Evolutionary conservation across 2,888 invertebrate species (phyloP), one percentile per base, ranked within the genome.

Genomic region (Serrognathus titanus): DNA sequence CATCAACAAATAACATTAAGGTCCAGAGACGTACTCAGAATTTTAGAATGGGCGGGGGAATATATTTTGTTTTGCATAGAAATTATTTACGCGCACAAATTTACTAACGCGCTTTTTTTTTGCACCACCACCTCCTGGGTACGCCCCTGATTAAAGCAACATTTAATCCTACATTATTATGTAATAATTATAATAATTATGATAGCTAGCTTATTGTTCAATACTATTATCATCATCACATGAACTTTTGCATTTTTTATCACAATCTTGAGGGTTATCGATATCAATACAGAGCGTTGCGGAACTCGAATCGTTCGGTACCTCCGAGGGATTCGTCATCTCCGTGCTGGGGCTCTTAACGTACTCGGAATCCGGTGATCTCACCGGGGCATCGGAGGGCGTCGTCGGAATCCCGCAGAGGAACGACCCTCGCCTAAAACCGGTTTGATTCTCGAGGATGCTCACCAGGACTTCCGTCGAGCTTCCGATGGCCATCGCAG

Each of bases 401-500:
- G 38, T 41, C 8, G 11, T 13, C 24, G 24, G 3, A 5, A 31
- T 1, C 24, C 24, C 24, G 40, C 9, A 13, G 36, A 70, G 48
- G 53, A 69, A 66, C 3, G 73, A 74, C 49, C 66, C 71, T 49
- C 68, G 63, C 12, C 73, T 61, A 13, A 73, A 57, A 20, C 69
- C 70, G 4, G 69, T 71, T 54, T 73, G 73, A 62, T 71, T 75
- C 56, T 75, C 76, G 16, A 76, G 69, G 12, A 76, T 76, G 61
- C 74, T 72, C 48, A 73, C 74, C 11, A 76, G 57, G 8, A 76
- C 72, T 58, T 76, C 76, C 0, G 75, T 72, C 7, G 75, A 75
- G 43, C 70, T 74, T 10, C 75, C 74, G 24, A 76, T 76, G 0
- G 76, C 76, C 66, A 75, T 66, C 5, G 74, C 75, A 1, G 76